phyloP scores from a whole-genome alignment of 2,888 invertebrate species.

The Acronicta leporina region DNA sequence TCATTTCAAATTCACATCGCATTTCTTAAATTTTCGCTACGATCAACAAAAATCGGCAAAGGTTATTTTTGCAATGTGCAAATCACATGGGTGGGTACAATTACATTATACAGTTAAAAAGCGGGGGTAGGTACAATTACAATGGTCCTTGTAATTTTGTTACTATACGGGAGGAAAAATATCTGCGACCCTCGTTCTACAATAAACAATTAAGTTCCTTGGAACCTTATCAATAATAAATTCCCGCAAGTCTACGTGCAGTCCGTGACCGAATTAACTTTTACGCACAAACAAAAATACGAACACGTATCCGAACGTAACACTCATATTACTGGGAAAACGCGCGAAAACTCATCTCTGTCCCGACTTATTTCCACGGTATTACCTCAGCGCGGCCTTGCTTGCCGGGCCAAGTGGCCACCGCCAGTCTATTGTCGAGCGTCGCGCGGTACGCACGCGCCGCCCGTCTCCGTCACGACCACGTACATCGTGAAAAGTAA shows the following conservation, averaged over 20 bases:
- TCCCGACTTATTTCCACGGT: constrained; percentile 71
- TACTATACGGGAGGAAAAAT: neutral
- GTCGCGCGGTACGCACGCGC: constrained; percentile 63
- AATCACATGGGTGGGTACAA: no score
- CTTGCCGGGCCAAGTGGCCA: constrained; percentile 9
- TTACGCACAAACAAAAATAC: constrained; percentile 59
- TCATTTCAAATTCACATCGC: no score
- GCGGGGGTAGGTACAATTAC: no score
- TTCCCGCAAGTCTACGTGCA: constrained; percentile 26
- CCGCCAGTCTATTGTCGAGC: constrained; percentile 72
- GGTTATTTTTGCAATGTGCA: no score
- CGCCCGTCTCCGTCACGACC: constrained; percentile 63
- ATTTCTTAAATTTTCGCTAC: no score
- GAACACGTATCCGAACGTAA: constrained; percentile 47
- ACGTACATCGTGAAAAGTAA: constrained; percentile 75
- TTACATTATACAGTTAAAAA: no score
- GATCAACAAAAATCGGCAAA: no score
- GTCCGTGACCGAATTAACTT: constrained; percentile 52
- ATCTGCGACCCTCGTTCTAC: neutral
- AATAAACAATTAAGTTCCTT: constrained; percentile 23
- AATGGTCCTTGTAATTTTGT: no score
- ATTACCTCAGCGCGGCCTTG: constrained; percentile 76
- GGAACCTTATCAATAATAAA: constrained; percentile 29
- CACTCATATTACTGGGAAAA: constrained; percentile 69
- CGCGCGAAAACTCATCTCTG: constrained; percentile 67